Evolutionary conservation across 2,888 invertebrate genomes (phyloP), one percentile per base, ranked within the genome.

Genomic region (Steinernema carpocapsae): DNA sequence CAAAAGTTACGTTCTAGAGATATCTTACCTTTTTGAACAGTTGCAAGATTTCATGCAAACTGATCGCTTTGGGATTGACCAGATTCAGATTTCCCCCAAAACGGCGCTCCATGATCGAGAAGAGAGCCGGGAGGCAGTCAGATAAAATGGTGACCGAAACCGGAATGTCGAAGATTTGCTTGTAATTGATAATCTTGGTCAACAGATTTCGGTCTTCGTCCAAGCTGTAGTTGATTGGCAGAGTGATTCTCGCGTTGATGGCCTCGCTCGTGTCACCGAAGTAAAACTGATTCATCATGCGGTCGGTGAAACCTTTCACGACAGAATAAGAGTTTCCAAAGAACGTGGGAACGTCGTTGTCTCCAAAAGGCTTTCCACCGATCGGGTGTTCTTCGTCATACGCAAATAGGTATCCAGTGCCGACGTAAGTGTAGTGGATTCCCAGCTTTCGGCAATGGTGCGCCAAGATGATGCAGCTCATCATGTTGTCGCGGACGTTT

Each of bases 291-390:
- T 76, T 74, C 26, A 83, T 51, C 82, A 81, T 82, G 4, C 84
- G 77, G 74, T 86, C 86, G 7, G 86, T 86, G 72, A 82, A 84
- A 10, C 86, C 86, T 74, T 86, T 86, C 19, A 84, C 85, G 14
- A 86, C 85, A 14, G 86, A 86, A 72, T 86, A 86, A 22, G 86
- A 84, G 43, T 85, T 85, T 42, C 86, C 86, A 71, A 86, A 86
- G 77, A 86, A 86, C 32, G 85, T 79, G 0, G 86, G 85, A 52
- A 81, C 76, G 48, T 86, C 84, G n/a, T 79, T 74, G 37, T 86
- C 85, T 51, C 74, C 77, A 76, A 86, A 86, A 17, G 72, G 76
- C 51, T 79, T 71, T 71, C 79, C 84, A 22, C 85, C 86, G 48
- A 87, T 81, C 42, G 83, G 80, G 76, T 86, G 86, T n/a, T 82